Conservation (phyloP, 1,140 invertebrate genomes). For the Dendrolimus kikuchii region DNA sequence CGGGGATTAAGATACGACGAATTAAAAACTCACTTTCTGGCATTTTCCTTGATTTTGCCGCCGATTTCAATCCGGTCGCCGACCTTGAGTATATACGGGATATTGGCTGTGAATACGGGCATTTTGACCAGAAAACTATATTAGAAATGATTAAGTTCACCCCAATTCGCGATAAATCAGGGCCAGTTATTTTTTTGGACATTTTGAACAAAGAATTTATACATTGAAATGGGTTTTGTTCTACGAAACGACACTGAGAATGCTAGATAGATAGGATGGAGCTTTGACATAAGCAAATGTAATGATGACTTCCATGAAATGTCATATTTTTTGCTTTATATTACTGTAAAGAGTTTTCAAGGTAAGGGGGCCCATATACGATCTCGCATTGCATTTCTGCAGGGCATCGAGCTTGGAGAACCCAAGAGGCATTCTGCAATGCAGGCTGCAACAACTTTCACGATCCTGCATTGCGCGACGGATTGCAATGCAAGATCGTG, state of each 20-base stretch:
- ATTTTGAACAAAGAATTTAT: constrained; percentile 65
- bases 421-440: no score
- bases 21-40: constrained; percentile 44
- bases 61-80: constrained; percentile 63
- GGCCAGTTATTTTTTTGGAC: constrained; percentile 38
- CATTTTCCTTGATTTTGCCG: constrained; percentile 61
- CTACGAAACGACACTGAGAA: no score
- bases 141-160: constrained; percentile 4
- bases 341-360: no score
- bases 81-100: constrained; percentile 53
- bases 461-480: no score
- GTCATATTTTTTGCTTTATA: no score
- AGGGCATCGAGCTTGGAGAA: no score
- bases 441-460: no score
- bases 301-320: not conserved
- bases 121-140: constrained; percentile 27
- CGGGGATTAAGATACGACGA: no score
- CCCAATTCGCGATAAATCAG: constrained; percentile 31
- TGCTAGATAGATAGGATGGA: not conserved
- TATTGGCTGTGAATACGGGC: constrained; percentile 62
- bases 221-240: constrained; percentile 22
- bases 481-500: no score
- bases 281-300: not conserved
- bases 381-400: no score
- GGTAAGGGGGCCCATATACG: no score